Base-by-base conservation (phyloP, 2,888 invertebrate species). In the Drosophila atripex region DNA sequence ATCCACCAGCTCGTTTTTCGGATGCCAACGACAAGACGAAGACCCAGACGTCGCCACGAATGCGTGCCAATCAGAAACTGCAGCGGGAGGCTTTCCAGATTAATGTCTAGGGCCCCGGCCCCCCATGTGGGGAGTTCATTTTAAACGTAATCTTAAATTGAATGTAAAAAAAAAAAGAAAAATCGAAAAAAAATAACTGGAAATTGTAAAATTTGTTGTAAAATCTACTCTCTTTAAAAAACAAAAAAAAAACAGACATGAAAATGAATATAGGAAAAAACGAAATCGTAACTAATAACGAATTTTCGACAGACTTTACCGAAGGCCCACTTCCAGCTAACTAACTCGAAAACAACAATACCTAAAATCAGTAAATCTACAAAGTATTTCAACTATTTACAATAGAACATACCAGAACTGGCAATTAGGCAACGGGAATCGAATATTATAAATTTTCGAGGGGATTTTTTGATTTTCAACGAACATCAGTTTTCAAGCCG, bases 1-100 rank as follows among this genome's bases (percentile, higher is more conserved):
- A 97, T 93, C 97, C 96, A 88, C 96, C 97, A 89, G 94, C 95
- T 89, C 94, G 96, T 76, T 97, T 97, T 93, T 96, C 96, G 84
- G 97, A 97, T 86, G 86, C 88, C 73, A 93, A 90, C 78, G 91
- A 92, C 73, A 90, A 91, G 92, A 74, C 90, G 55, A 90, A 91
- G 82, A 87, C 89, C 54, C 91, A 91, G 76, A 89, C 92, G 88
- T 90, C 92, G 76, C 91, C 91, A 78, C 90, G 91, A 73, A 89
- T 92, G 86, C 92, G 92, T 89, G 90, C 90, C 90, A 93, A 93
- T 86, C 92, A 90, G 77, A 94, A 94, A 90, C 91, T 93, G 71
- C 92, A 93, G 73, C 92, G 95, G 70, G 95, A 95, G 92, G 94
- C 95, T 78, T 96, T 96, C 92, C 96, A 96, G 92, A 96, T 96